These are phyloP conservation scores for Nemurella pictetii DNA, from an alignment of 2,888 invertebrate species.

Conservation along the genomic window DNA sequence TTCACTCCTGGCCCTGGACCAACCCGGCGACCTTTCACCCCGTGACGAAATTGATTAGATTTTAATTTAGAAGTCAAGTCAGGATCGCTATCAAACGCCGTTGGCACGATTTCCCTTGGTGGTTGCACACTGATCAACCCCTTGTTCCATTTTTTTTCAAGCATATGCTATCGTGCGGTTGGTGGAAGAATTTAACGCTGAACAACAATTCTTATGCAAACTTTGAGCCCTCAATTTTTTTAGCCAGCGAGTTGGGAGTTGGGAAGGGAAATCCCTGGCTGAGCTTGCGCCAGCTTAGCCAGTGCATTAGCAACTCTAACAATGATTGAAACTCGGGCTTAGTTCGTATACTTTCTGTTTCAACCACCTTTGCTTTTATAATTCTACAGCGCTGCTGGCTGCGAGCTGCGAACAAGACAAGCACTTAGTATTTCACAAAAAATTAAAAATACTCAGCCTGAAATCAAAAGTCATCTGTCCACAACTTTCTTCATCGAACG, in stretches of 20 bases:
- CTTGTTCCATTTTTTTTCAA: not conserved
- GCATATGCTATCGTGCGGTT: not conserved
- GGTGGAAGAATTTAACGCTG: not conserved
- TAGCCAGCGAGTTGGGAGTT: not conserved
- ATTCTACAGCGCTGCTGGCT: not conserved
- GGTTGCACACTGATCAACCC: not conserved
- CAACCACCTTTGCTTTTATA: not conserved
- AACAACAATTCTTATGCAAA: slow-evolving; percentile 1
- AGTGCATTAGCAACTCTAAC: not conserved
- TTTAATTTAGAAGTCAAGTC: slow-evolving; percentile 29
- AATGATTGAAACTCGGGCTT: not conserved
- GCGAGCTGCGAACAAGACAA: not conserved
- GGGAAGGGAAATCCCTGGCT: not conserved
- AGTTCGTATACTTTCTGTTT: no score
- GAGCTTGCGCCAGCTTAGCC: not conserved
- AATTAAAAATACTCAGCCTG: not conserved
- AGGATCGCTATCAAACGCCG: slow-evolving; percentile 2
- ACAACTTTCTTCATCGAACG: no score
- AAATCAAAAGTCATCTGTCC: not conserved
- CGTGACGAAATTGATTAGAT: slow-evolving; percentile 19
- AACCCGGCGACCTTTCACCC: not conserved
- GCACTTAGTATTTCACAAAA: not conserved
- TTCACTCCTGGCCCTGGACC: not conserved
- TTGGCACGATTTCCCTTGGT: not conserved
- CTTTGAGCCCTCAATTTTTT: not conserved